phyloP scores from a whole-genome alignment of 2,113 vertebrate species.

The Meleagris gallopavo region DNA sequence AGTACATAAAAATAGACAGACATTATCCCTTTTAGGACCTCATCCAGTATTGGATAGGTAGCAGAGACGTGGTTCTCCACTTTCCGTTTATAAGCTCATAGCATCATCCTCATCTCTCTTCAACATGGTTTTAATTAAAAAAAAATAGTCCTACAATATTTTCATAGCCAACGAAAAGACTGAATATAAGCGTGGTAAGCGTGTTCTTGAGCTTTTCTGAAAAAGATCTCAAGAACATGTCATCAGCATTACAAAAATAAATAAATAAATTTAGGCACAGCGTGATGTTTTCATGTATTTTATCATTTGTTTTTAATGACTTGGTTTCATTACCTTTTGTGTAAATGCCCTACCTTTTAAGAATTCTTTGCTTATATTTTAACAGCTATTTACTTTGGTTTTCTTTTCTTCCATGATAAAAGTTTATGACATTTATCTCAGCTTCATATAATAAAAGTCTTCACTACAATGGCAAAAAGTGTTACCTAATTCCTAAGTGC shows the following conservation, averaged over 20 bases:
- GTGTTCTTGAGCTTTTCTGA: neutral
- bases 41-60: neutral
- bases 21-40: neutral
- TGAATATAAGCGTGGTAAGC: neutral
- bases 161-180: neutral
- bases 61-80: neutral
- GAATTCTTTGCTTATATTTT: neutral
- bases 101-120: neutral
- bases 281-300: neutral
- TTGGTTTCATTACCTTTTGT: neutral
- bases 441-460: neutral
- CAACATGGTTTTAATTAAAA: neutral
- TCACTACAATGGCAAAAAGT: neutral
- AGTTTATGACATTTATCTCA: neutral
- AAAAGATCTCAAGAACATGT: neutral
- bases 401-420: neutral
- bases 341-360: neutral
- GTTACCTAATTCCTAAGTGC: neutral
- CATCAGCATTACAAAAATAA: neutral
- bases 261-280: neutral
- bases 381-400: neutral
- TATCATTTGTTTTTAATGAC: neutral
- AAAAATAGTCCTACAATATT: neutral
- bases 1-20: neutral
- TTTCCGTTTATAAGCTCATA: neutral